Conservation (phyloP, 1,140 invertebrate genomes). For the Hirudo medicinalis region DNA sequence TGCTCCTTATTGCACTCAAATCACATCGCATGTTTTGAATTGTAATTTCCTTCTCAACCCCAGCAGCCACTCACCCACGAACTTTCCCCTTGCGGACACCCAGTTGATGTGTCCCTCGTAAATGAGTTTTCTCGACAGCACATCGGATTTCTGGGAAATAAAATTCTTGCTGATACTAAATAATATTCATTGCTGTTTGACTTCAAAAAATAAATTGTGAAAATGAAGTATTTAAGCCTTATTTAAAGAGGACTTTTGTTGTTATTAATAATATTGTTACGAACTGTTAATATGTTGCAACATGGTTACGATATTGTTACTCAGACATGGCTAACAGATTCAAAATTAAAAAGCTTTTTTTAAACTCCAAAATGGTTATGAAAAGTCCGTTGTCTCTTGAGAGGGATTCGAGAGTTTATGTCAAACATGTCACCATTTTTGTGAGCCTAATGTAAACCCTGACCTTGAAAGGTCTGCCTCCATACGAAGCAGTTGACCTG, state of each 20-base stretch:
- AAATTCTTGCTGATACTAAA: neutral
- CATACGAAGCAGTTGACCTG: conserved; percentile 70
- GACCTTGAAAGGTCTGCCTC: conserved; percentile 68
- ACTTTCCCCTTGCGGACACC: conserved; percentile 40
- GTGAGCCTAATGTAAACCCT: no score
- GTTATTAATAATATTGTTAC: no score
- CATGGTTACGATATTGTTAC: neutral
- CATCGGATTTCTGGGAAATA: conserved; percentile 60
- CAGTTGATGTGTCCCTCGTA: conserved; percentile 39
- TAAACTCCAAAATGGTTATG: neutral
- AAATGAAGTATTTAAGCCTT: no score
- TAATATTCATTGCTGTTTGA: no score
- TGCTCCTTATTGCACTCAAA: no score
- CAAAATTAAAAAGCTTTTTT: neutral
- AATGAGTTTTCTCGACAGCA: conserved; percentile 61
- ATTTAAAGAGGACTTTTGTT: no score
- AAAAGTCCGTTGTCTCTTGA: neutral
- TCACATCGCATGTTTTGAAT: no score
- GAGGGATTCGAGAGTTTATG: no score
- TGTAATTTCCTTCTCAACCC: no score
- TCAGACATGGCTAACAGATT: no score
- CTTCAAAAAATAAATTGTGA: no score
- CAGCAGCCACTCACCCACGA: conserved; percentile 15
- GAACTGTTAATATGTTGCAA: conserved; percentile 7
- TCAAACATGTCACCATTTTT: no score